Evolutionary conservation across 2,797 vertebrate genomes (phyloP).

Genomic region (Choloepus didactylus): DNA sequence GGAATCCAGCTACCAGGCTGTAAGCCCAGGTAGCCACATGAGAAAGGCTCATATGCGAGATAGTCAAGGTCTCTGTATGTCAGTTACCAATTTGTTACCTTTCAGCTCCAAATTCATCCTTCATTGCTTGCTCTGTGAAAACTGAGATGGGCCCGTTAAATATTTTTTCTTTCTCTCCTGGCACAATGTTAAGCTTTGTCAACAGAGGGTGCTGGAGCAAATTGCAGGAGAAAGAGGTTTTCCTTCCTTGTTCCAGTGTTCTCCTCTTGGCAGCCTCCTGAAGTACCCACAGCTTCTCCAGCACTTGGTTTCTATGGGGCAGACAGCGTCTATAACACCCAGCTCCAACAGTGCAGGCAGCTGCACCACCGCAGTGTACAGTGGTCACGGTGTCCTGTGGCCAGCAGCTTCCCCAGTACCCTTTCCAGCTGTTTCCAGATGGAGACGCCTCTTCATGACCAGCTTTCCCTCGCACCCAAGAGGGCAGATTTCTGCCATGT

Average conservation of each 20-base stretch:
- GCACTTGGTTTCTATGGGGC: not conserved
- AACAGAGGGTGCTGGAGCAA: not conserved
- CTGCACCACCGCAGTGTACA: not conserved
- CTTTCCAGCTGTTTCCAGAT: not conserved
- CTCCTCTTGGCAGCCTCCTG: not conserved
- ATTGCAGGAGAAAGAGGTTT: not conserved
- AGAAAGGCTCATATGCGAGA: not conserved
- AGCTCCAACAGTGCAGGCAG: not conserved
- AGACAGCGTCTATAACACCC: not conserved
- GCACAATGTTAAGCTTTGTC: not conserved
- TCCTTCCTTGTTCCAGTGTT: not conserved
- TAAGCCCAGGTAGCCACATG: not conserved
- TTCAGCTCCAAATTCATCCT: not conserved
- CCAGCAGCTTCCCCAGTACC: no score
- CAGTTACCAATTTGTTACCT: not conserved
- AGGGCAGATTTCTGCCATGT: not conserved
- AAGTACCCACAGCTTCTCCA: not conserved
- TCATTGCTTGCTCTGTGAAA: not conserved
- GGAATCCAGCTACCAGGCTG: not conserved
- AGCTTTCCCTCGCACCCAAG: not conserved
- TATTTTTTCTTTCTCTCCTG: not conserved
- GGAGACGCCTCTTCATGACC: not conserved
- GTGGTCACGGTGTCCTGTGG: not conserved
- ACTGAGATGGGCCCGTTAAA: not conserved
- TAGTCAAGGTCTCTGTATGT: not conserved